Conservation (phyloP, 2,797 vertebrate species). For the Emys orbicularis region DNA sequence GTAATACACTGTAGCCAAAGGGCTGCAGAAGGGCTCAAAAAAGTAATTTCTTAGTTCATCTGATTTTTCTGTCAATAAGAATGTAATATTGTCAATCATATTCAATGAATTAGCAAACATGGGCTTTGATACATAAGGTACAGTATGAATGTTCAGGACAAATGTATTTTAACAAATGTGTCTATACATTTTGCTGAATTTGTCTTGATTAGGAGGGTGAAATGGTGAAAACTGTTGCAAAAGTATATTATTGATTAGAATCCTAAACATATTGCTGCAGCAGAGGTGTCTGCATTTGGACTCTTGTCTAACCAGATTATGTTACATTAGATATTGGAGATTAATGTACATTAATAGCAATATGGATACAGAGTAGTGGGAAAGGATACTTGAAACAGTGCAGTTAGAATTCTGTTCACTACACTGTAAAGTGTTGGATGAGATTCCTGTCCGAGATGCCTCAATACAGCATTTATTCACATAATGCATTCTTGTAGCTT, state of each 20-base stretch:
- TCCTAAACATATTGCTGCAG: not conserved
- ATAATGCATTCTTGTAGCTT: constrained; percentile 22
- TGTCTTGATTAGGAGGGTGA: not conserved
- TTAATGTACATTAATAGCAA: not conserved
- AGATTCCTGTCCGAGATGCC: constrained; percentile 7
- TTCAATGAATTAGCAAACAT: not conserved
- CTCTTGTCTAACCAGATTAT: not conserved
- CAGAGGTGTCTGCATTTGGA: not conserved
- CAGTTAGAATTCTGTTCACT: not conserved
- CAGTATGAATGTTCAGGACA: not conserved
- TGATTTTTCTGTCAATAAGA: constrained; percentile 1
- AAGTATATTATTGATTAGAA: not conserved
- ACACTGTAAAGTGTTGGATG: not conserved
- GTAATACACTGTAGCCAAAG: not conserved
- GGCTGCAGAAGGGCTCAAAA: not conserved
- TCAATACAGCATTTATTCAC: not conserved
- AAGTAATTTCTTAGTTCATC: not conserved
- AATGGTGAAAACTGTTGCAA: not conserved
- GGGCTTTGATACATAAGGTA: not conserved
- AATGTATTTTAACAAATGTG: not conserved
- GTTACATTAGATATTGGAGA: not conserved
- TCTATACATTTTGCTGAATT: not conserved
- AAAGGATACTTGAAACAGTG: not conserved
- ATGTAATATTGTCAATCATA: not conserved
- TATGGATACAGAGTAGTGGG: not conserved